Evolutionary conservation across 2,113 vertebrate genomes (phyloP).

Genomic region (Vulpes lagopus): DNA sequence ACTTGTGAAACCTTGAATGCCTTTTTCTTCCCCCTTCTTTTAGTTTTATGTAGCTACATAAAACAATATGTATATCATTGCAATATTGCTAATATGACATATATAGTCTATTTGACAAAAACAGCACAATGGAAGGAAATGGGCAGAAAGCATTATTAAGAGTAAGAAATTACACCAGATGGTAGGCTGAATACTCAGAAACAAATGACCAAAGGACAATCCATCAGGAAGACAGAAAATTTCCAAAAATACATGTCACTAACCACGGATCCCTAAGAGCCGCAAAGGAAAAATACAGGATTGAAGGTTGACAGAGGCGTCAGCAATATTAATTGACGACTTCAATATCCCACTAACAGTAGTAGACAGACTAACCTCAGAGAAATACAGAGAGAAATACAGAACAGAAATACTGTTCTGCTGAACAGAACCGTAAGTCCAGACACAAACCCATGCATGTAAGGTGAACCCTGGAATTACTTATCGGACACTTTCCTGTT

Average conservation of each 20-base stretch:
- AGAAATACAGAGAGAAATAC: background rate
- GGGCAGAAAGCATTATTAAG: background rate
- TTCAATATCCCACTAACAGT: background rate
- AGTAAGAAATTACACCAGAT: background rate
- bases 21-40: background rate
- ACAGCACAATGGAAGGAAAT: background rate
- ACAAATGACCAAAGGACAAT: background rate
- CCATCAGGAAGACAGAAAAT: background rate
- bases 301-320: background rate
- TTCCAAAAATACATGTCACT: background rate
- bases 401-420: background rate
- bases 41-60: background rate
- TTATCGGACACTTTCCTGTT: background rate
- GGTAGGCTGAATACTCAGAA: background rate
- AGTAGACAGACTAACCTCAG: background rate
- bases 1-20: background rate
- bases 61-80: background rate
- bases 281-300: background rate
- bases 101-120: background rate
- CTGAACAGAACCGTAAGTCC: background rate
- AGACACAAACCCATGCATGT: background rate
- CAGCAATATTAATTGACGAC: background rate
- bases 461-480: background rate
- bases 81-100: background rate
- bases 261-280: background rate